Evolutionary conservation across 2,888 invertebrate genomes (phyloP).

Genomic region (Dynastes grantii): DNA sequence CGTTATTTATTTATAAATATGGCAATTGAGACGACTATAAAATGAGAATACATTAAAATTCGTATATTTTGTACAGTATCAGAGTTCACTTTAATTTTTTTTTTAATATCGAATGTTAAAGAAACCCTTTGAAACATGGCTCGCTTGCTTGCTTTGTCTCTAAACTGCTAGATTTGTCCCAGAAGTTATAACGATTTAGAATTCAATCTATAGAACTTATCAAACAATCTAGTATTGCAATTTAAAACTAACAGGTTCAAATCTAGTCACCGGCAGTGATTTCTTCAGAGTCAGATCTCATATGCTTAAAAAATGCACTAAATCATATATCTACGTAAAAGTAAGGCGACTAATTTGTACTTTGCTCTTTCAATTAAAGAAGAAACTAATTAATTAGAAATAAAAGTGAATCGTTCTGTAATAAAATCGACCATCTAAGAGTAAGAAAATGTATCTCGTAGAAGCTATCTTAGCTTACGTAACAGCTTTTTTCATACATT

Average conservation of each 20-base stretch:
- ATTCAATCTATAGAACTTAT: too few relatives aligned
- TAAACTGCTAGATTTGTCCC: too few relatives aligned
- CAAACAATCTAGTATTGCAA: too few relatives aligned
- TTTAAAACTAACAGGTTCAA: too few relatives aligned
- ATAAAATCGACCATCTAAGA: neutral
- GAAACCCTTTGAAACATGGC: too few relatives aligned
- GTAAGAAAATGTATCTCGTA: neutral
- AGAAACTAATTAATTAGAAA: neutral
- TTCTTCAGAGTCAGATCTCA: neutral
- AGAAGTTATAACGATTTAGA: too few relatives aligned
- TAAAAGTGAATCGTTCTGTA: neutral
- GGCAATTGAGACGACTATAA: neutral
- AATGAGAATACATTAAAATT: neutral
- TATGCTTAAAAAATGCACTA: neutral
- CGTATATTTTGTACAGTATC: neutral
- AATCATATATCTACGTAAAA: neutral
- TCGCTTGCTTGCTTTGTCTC: too few relatives aligned
- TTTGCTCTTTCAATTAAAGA: neutral
- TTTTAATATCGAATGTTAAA: neutral
- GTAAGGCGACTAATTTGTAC: slow-evolving; percentile 13
- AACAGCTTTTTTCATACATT: neutral
- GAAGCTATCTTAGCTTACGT: neutral
- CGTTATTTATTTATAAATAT: neutral
- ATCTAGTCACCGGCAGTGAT: neutral
- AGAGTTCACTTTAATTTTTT: neutral